Base-by-base conservation (phyloP, 2,113 vertebrate species). In the Corythornis vintsioides region DNA sequence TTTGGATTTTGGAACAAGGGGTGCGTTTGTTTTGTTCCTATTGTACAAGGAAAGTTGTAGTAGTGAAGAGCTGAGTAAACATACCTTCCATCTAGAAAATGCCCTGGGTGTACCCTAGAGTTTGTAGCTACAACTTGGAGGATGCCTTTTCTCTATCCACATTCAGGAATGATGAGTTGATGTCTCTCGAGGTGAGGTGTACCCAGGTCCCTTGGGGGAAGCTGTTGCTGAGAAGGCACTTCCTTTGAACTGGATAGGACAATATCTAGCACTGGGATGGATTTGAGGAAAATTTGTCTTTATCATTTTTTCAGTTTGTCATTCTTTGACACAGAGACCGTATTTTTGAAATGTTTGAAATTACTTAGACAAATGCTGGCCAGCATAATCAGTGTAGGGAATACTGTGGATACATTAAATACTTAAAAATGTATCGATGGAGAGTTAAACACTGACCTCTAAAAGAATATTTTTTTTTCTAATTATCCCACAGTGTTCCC, bases 1-100 rank as follows among this genome's bases (percentile, higher is more conserved):
- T 64, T 63, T 73, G 28, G 81, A 73, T 86, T 93, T 90, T 89
- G 81, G 94, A 93, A 94, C 81, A 86, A 94, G 29, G 61, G 50
- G 8, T 73, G 18, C 52, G 14, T 92, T 91, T 88, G 33, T 77
- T 90, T 93, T 89, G 20, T 78, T 89, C 57, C 42, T 42, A 31
- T 74, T 88, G 70, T 70, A 33, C 1, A 0, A 60, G 55, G 38
- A 55, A 75, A 43, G 47, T 12, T 67, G 18, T 47, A 38, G n/a
- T 28, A 61, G n/a, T 3, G 4, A 86, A 63, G 35, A 82, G 47
- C 38, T 0, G 0, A 92, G 28, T 57, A 67, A 90, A 77, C 28
- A 63, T 3, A 7, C 25, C 45, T 59, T 61, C 28, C 0, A 0
- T 33, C 40, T 75, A 50, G 63, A 84, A 89, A 90, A 72, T 33